phyloP scores from a whole-genome alignment of 2,888 invertebrate genomes.

The Dynastes maya region DNA sequence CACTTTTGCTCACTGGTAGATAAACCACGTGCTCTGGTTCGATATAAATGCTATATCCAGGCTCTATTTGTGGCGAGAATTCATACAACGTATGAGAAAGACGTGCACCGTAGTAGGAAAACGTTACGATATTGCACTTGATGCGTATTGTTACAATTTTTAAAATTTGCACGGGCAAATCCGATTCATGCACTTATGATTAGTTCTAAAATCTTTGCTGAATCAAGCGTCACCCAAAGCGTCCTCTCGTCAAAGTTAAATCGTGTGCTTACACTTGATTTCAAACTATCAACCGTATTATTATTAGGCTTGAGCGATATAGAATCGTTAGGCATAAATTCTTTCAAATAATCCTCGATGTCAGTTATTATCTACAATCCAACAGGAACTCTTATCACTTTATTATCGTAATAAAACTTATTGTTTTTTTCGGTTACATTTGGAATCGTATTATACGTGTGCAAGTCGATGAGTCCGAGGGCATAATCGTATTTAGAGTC shows the following conservation, averaged over 20 bases:
- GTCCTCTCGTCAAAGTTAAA: conserved; percentile 24
- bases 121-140: conserved; percentile 52
- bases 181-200: conserved; percentile 39
- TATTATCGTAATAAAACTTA: conserved; percentile 59
- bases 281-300: conserved; percentile 61
- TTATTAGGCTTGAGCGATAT: conserved; percentile 57
- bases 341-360: conserved; percentile 57
- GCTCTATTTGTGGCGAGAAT: conserved; percentile 62
- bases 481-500: conserved; percentile 56
- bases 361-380: conserved; percentile 63
- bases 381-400: conserved; percentile 58
- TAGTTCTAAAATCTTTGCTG: conserved; percentile 30
- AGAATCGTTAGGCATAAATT: conserved; percentile 17
- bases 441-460: conserved; percentile 62
- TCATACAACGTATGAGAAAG: conserved; percentile 57
- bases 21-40: conserved; percentile 60
- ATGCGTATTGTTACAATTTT: conserved; percentile 48
- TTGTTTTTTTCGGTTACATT: conserved; percentile 61
- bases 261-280: conserved; percentile 37
- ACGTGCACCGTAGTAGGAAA: conserved; percentile 61
- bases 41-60: conserved; percentile 65
- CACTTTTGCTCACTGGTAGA: conserved; percentile 41
- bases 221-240: too few relatives aligned
- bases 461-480: conserved; percentile 61
- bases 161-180: conserved; percentile 51